phyloP scores from a whole-genome alignment of 1,140 invertebrate species.

The Hyles euphorbiae region DNA sequence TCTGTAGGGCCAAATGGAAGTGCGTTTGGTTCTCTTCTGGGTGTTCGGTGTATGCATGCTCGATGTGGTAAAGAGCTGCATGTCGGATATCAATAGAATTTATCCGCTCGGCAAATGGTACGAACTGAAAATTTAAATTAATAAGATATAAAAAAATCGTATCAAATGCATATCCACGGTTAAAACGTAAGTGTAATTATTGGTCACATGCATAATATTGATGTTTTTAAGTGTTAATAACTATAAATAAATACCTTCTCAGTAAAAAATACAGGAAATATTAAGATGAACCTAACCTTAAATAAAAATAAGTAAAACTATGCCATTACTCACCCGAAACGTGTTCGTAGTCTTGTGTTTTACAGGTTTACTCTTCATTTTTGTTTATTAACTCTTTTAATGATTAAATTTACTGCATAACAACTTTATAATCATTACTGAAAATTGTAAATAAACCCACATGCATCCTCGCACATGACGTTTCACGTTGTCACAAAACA shows the following conservation, averaged over 20 bases:
- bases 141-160: not conserved
- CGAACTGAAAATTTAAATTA: constrained; percentile 83
- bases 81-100: constrained; percentile 88
- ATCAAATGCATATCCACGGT: no score
- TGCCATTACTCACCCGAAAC: constrained; percentile 80
- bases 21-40: constrained; percentile 83
- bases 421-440: not conserved
- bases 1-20: constrained; percentile 87
- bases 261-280: not conserved
- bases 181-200: no score
- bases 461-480: no score
- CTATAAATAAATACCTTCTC: not conserved
- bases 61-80: constrained; percentile 78
- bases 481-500: no score
- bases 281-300: no score
- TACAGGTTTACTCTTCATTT: constrained; percentile 85
- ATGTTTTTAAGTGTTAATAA: no score
- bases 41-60: constrained; percentile 81
- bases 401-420: not conserved
- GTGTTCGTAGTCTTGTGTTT: constrained; percentile 88
- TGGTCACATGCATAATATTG: no score
- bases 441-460: constrained; percentile 3
- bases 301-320: no score
- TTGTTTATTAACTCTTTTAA: constrained; percentile 26
- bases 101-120: constrained; percentile 89